Percentiles rank a stretch among this genome's conserved stretches.
Evolutionary conservation across 2,113 vertebrate species (phyloP).

Genomic region (Equus przewalskii): DNA sequence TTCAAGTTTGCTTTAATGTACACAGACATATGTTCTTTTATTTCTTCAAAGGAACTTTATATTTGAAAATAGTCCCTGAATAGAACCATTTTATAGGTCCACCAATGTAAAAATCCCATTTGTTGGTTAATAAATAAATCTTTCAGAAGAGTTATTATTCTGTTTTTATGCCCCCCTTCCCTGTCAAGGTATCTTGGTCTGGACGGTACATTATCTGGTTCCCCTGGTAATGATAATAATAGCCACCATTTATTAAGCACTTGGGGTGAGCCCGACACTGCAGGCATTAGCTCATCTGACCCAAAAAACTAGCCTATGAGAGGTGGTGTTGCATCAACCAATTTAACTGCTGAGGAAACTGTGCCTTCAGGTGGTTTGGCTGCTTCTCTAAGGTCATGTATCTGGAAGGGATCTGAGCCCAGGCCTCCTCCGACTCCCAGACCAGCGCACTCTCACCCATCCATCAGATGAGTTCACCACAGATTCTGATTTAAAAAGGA

Average conservation of each 20-base stretch:
- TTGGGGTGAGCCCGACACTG: background rate
- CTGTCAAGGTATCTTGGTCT: background rate
- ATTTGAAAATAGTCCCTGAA: constrained; percentile 16
- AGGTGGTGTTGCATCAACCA: background rate
- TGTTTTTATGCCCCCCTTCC: background rate
- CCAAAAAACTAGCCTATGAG: background rate
- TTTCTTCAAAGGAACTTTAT: constrained; percentile 37
- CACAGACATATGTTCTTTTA: background rate
- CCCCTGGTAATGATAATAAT: background rate
- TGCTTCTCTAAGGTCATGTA: background rate
- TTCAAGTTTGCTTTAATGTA: background rate
- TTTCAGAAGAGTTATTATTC: background rate
- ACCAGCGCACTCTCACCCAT: background rate
- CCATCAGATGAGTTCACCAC: background rate
- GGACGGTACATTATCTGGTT: background rate
- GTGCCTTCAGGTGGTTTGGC: background rate
- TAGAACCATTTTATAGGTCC: background rate
- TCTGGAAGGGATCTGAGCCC: background rate
- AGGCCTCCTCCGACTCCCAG: background rate
- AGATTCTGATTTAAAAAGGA: constrained; percentile 27
- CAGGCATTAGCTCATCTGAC: background rate
- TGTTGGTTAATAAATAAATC: background rate
- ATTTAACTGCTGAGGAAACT: background rate
- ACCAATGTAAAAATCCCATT: background rate
- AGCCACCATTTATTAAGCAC: background rate